Base-by-base conservation (phyloP, 2,888 invertebrate species). In the Tigriopus californicus region DNA sequence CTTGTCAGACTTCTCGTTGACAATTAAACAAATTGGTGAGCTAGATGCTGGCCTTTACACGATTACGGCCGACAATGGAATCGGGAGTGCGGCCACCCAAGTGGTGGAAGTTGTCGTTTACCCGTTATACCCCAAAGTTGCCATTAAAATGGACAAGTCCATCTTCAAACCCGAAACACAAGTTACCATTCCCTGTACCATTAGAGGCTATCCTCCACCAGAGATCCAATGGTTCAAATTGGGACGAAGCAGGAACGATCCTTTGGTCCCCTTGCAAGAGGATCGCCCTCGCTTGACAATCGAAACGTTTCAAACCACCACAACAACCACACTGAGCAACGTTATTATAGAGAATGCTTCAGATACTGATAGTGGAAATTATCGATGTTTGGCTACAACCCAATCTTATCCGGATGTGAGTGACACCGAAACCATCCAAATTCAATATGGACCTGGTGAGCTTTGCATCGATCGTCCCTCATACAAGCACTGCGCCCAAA, bases 71-170 rank as follows among this genome's bases (percentile, higher is more conserved):
- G 20, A 42, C 12, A 56, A 56, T 20, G 56, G 44, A 5, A 42
- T 56, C 13, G 54, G 54, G 12, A n/a, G 5, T 8, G 20, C 42
- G 2, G 24, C 41, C 18, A 22, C 15, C 11, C 20, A 12, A 15
- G 25, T 18, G 18, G 4, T 56, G 11, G 42, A 42, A 11, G 20
- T 56, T 2, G 18, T 56, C 6, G 41, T 56, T 24, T 56, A 41
- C 22, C 56, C 56, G 4, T 15, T 56, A 11, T 15, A 5, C 44
- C 41, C 44, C 5, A 42, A n/a, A 11, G 15, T 56, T 5, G n/a
- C 41, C 11, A 56, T 56, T 18, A 42, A 56, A n/a, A n/a, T 24
- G 3, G 44, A 56, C n/a, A 56, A 56, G 42, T 13, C 56, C 11
- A n/a, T 56, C 6, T 56, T 56, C 22, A 13, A 56, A n/a, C 41